These are phyloP conservation scores for Campylomormyrus tamandua DNA, from an alignment of 2,113 vertebrate species.

Conservation along the genomic window DNA sequence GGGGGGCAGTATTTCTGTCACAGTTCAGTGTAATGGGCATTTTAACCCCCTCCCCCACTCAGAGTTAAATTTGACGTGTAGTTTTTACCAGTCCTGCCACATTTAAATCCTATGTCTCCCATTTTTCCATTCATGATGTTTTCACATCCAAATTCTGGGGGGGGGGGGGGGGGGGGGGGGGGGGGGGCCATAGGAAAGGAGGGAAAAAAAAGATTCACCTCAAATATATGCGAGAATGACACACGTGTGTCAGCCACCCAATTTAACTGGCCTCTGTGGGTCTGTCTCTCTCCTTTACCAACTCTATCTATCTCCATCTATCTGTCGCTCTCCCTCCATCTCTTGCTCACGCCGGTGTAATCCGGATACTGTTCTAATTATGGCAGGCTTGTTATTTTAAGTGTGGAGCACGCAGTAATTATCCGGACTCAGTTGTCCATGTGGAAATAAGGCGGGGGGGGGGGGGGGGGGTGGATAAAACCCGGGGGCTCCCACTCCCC, in stretches of 20 bases:
- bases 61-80: neutral
- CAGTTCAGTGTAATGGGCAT: conserved; percentile 6
- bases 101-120: neutral
- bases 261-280: conserved; percentile 12
- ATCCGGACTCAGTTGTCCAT: conserved; percentile 31
- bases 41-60: neutral
- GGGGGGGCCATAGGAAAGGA: neutral
- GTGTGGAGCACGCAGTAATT: conserved; percentile 42
- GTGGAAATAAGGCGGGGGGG: conserved; percentile 4
- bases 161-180: neutral
- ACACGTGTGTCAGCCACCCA: neutral
- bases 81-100: neutral
- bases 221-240: conserved; percentile 13
- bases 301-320: neutral
- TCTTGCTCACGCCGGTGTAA: conserved; percentile 26
- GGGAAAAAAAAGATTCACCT: neutral
- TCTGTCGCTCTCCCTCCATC: conserved; percentile 3
- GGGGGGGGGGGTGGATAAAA: neutral
- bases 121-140: neutral
- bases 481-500: no score
- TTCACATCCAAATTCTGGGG: neutral
- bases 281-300: neutral
- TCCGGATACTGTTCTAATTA: conserved; percentile 42
- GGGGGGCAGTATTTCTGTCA: neutral
- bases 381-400: conserved; percentile 43